phyloP scores from a whole-genome alignment of 2,113 vertebrate genomes.

The Atherinomorus stipes region DNA sequence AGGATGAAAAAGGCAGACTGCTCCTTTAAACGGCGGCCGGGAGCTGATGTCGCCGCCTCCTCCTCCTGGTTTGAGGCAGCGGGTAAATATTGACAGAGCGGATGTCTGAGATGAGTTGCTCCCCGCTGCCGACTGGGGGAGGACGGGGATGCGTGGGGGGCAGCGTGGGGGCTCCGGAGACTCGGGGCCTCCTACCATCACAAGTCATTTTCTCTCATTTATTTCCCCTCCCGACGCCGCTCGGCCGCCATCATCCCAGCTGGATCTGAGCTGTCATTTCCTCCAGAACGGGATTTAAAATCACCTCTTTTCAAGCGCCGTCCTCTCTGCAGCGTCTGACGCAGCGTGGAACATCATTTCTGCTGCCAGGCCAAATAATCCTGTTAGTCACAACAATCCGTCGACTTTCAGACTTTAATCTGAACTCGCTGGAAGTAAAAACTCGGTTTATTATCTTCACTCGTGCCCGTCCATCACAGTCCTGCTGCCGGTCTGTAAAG shows the following conservation, averaged over 20 bases:
- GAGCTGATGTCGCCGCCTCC: no score
- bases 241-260: conserved; percentile 41
- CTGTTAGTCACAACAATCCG: no score
- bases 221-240: conserved; percentile 3
- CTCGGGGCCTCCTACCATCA: conserved; percentile 11
- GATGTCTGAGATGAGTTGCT: conserved; percentile 47
- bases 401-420: no score
- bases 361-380: no score
- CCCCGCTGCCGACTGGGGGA: neutral
- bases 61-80: conserved; percentile 29
- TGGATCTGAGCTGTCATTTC: conserved; percentile 9
- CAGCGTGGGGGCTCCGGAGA: neutral
- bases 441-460: no score
- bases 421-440: no score
- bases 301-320: neutral
- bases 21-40: no score
- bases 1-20: no score
- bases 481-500: no score
- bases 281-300: neutral
- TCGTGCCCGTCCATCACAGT: no score
- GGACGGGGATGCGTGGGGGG: conserved; percentile 19
- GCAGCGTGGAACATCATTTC: no score
- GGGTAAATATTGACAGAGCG: conserved; percentile 73
- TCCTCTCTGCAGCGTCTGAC: neutral
- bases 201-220: conserved; percentile 20